phyloP scores from a whole-genome alignment of 1,140 invertebrate species.

The Drosophila miranda region DNA sequence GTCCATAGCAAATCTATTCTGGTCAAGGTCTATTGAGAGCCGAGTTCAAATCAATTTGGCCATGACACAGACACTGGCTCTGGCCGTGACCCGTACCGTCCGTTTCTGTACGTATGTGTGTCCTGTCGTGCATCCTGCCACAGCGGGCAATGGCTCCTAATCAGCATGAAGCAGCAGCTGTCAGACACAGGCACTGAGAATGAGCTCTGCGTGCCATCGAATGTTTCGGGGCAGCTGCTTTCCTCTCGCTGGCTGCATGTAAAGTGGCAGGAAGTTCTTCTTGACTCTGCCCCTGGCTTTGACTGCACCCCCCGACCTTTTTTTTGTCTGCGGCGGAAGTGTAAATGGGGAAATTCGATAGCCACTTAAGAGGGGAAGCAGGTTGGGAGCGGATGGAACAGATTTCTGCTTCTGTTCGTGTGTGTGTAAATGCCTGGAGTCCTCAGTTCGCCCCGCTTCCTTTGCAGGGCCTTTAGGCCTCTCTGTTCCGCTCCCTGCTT shows the following conservation, averaged over 20 bases:
- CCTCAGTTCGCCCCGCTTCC: conserved; percentile 12
- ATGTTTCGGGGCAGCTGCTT: conserved; percentile 26
- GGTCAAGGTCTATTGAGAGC: conserved; percentile 35
- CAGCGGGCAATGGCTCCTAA: conserved; percentile 36
- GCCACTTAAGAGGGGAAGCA: conserved; percentile 57
- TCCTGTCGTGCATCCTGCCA: conserved; percentile 36
- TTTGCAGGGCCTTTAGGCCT: not conserved
- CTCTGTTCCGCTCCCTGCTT: not conserved
- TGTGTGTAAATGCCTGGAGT: conserved; percentile 15
- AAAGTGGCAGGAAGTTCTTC: conserved; percentile 49
- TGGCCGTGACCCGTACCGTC: conserved; percentile 35
- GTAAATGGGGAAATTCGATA: conserved; percentile 78
- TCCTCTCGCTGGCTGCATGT: conserved; percentile 32
- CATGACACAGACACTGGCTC: conserved; percentile 40
- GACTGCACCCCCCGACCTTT: not conserved
- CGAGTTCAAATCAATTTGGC: conserved; percentile 66
- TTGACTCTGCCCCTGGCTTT: conserved; percentile 10
- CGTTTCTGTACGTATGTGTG: conserved; percentile 5
- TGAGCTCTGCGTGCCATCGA: conserved; percentile 19
- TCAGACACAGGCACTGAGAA: conserved; percentile 11
- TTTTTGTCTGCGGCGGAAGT: conserved; percentile 70
- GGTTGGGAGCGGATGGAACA: conserved; percentile 27
- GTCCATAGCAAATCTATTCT: conserved; percentile 11
- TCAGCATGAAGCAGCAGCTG: conserved; percentile 30
- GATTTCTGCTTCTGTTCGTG: conserved; percentile 29